Evolutionary conservation across 2,888 invertebrate genomes (phyloP).

Genomic region (Lasioglossum villosulum): DNA sequence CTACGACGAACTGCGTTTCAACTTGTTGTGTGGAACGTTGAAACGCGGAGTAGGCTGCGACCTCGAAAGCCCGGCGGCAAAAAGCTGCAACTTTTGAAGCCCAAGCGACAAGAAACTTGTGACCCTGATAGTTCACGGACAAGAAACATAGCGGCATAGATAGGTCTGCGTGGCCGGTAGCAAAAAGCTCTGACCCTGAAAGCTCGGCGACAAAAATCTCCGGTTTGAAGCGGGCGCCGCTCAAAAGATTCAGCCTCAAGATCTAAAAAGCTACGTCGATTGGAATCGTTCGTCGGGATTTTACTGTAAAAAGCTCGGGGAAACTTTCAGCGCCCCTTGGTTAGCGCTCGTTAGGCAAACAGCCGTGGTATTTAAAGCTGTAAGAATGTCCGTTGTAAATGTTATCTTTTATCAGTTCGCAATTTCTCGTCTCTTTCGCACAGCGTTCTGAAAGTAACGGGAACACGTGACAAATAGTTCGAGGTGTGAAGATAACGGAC

Average conservation of each 20-base stretch:
- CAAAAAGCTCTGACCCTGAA: slow-evolving; percentile 12
- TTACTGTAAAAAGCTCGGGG: background rate
- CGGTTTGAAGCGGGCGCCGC: background rate
- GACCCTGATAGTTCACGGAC: slow-evolving; percentile 11
- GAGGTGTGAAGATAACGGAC: slow-evolving; percentile 18
- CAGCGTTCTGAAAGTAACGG: background rate
- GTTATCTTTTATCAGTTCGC: background rate
- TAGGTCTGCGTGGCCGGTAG: background rate
- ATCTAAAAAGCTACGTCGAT: background rate
- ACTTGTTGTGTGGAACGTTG: background rate
- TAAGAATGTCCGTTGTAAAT: background rate
- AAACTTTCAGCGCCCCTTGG: background rate
- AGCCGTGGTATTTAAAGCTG: background rate
- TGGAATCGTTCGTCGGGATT: background rate
- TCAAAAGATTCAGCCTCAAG: slow-evolving; percentile 9
- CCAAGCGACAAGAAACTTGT: slow-evolving; percentile 8
- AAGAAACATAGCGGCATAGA: background rate
- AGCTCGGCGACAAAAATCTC: background rate
- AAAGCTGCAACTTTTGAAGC: slow-evolving; percentile 15
- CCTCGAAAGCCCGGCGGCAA: slow-evolving; percentile 11
- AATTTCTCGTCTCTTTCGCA: background rate
- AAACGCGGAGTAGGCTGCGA: background rate
- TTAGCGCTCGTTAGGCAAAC: background rate
- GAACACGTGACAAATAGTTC: background rate
- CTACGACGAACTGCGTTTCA: background rate